These are phyloP conservation scores for Siderastrea radians DNA, from an alignment of 92 coral and sea anemone species.

Conservation along the genomic window DNA sequence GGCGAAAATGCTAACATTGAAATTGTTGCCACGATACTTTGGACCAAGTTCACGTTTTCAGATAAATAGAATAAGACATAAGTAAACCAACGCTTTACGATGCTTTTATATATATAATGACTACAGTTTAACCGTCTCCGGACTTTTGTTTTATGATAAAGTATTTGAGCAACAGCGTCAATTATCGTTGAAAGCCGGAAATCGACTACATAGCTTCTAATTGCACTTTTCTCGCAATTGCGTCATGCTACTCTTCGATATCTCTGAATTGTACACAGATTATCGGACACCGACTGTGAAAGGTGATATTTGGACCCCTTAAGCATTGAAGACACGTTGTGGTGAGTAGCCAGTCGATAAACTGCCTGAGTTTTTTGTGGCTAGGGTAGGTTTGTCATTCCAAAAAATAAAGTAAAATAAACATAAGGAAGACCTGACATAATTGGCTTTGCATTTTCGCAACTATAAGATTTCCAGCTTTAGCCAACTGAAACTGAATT, in stretches of 20 bases:
- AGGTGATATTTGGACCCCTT: neutral
- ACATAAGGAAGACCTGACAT: too few relatives aligned
- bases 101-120: constrained; percentile 3
- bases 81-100: constrained; percentile 3
- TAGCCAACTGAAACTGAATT: too few relatives aligned
- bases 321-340: constrained; percentile 1
- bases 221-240: neutral
- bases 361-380: neutral
- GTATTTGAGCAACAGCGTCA: constrained; percentile 23
- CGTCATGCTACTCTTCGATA: neutral
- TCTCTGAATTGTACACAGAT: neutral
- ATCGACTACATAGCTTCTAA: neutral
- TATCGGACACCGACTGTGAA: neutral
- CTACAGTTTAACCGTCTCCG: neutral
- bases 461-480: too few relatives aligned
- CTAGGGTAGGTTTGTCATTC: too few relatives aligned
- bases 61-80: neutral
- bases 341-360: too few relatives aligned
- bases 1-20: too few relatives aligned
- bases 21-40: too few relatives aligned
- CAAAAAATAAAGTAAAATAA: too few relatives aligned
- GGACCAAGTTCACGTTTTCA: neutral
- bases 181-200: constrained; percentile 6
- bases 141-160: neutral
- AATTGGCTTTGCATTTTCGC: too few relatives aligned